Base-by-base conservation (phyloP, 2,888 invertebrate species). In the Cecidostiba fungosa region DNA sequence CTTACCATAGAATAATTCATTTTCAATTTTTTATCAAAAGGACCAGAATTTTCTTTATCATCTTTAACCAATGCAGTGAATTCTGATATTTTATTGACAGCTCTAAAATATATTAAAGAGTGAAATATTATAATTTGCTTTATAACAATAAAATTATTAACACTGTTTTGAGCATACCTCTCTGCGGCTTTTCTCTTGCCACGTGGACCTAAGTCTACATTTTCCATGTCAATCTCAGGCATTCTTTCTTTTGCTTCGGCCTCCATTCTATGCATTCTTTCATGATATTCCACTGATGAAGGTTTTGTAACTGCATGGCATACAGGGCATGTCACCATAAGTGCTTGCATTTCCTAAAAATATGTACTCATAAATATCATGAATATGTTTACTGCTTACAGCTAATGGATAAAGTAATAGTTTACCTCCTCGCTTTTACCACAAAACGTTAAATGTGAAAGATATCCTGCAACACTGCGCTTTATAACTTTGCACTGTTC, bases 361-460 rank as follows among this genome's bases (percentile, higher is more conserved):
- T 72, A 54, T 43, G 43, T 32, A 70, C 50, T 78, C 23, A 36
- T 78, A 23, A 72, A 4, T 10, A 72, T 12, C 3, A n/a, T 72
- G 23, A 5, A 54, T 39, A n/a, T 36, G 3, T 16, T 16, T 59
- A n/a, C n/a, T n/a, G 4, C n/a, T 77, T 72, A 47, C 43, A 43
- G 12, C 12, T 26, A 23, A 83, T 69, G 66, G 81, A 6, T 62
- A 19, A 73, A n/a, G 23, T 62, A 29, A 23, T 26, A 32, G 36
- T 88, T 88, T 90, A 95, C 95, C 92, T 94, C 94, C 26, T 94
- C 94, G 6, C 94, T 91, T 92, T 95, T 95, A 26, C 95, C 95
- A 89, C 96, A 96, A 78, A 94, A 94, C 76, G 94, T 91, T 74
- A 95, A 91, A 90, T 96, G 96, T 0, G 96, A 95, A 84, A 95